Evolutionary conservation across 2,888 invertebrate species (phyloP), one percentile per base, ranked within the genome.

Genomic region (Aphodius granarius): DNA sequence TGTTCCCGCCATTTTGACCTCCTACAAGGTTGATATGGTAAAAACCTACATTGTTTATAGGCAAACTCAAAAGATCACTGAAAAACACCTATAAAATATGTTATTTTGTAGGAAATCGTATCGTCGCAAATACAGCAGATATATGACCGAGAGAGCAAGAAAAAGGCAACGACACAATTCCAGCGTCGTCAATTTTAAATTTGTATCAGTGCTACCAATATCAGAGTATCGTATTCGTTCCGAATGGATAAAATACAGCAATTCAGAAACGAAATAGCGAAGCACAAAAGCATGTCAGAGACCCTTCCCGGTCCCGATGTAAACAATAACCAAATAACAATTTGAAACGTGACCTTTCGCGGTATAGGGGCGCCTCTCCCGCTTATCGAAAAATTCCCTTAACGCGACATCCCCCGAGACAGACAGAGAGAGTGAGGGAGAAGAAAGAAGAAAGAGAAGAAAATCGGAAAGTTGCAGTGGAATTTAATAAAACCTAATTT

Each of bases 401-500:
- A 9, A 43, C 43, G 43, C 43, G 9, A 13, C 43, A 43, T 43
- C 43, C 43, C 13, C 9, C 13, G 43, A 13, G 43, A 1, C 9
- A 43, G 2, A 43, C 13, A 43, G 43, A 1, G 43, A 43, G 6
- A 6, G 43, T 9, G 43, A 43, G 23, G 9, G 23, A 23, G 43
- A 43, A 13, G 13, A 6, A 43, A 13, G 13, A 43, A 43, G 1
- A 43, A 13, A 43, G 13, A 43, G 20, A 21, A 20, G 22, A 20
- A 20, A 68, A 68, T 68, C 68, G 68, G 68, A 22, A 68, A 20
- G n/a, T 20, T 20, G 21, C n/a, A 22, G 13, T 20, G 68, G 68
- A 68, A 68, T 68, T 68, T 68, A 68, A 68, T 68, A 68, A 68
- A 68, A 68, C 68, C 68, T 68, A 68, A 68, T 68, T 68, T 68